Percentiles rank a stretch among this genome's conserved stretches.
Evolutionary conservation across 2,113 vertebrate genomes (phyloP).

Genomic region (Arenaria interpres): DNA sequence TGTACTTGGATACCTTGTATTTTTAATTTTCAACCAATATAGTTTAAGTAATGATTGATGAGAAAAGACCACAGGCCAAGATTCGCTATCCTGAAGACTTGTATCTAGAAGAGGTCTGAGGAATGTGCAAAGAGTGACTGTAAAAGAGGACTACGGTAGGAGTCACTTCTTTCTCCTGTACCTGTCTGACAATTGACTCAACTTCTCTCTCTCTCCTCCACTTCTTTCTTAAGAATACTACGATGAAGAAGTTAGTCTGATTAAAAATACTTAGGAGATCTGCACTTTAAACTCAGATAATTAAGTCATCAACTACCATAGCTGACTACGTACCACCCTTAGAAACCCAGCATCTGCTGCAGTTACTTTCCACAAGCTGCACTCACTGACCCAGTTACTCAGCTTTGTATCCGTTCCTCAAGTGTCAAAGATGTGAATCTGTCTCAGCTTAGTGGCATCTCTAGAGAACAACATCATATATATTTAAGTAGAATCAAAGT

Average conservation of each 20-base stretch:
- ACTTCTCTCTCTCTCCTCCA: not conserved
- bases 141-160: not conserved
- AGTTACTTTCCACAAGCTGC: not conserved
- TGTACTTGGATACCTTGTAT: not conserved
- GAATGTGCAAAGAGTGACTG: not conserved
- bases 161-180: not conserved
- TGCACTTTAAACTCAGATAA: not conserved
- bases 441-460: not conserved
- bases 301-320: not conserved
- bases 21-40: not conserved
- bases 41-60: not conserved
- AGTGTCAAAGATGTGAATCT: not conserved
- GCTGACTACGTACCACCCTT: not conserved
- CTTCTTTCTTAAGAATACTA: not conserved
- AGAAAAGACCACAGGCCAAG: not conserved
- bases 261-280: not conserved
- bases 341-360: constrained; percentile 27
- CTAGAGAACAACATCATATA: not conserved
- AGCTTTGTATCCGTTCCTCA: not conserved
- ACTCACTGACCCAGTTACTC: not conserved
- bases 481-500: not conserved
- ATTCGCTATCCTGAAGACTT: not conserved
- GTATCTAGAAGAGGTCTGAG: not conserved
- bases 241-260: not conserved
- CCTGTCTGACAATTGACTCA: not conserved